Evolutionary conservation across 2,113 vertebrate genomes (phyloP), one percentile per base, ranked within the genome.

Genomic region (Neogobius melanostomus): DNA sequence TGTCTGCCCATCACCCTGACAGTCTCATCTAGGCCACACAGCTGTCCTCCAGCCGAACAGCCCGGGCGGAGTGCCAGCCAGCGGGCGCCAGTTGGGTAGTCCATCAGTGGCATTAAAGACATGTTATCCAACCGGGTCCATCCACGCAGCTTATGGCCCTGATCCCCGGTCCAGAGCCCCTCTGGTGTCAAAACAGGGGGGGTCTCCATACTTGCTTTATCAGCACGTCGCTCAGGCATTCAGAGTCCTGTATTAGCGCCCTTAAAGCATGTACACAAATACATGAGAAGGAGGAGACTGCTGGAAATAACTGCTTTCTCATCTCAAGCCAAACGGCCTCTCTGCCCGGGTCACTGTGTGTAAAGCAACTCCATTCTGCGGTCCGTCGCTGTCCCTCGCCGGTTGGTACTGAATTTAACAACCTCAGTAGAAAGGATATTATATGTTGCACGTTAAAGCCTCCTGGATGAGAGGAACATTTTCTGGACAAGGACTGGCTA

Each of bases 61-160:
- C 60, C 71, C 56, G 66, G 85, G 87, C 76, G 8, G 1, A 6
- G 44, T 77, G 84, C 89, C 87, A 82, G 81, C 61, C 70, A 85
- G 75, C 6, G 82, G 85, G 83, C 82, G 86, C 85, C 88, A 90
- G 85, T 87, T 80, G 81, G 82, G 69, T 85, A 77, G 82, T 81
- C 80, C 86, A 81, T 85, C 87, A 88, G 81, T 68, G 80, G 79
- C 83, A 77, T 84, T 87, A 88, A 90, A 88, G 86, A 88, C 85
- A 82, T 79, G 81, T 82, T 87, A 85, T 86, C 84, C 86, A 88
- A 62, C 78, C 69, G 44, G 83, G 83, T 89, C 79, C 77, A 85
- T 84, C 82, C 63, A 57, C 69, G 75, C 87, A 85, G 87, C 85
- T 80, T 82, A 76, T 7, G 76, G 75, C 80, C 76, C 75, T 86